Base-by-base conservation (phyloP, 2,113 vertebrate genomes). In the Trematomus loennbergii region DNA sequence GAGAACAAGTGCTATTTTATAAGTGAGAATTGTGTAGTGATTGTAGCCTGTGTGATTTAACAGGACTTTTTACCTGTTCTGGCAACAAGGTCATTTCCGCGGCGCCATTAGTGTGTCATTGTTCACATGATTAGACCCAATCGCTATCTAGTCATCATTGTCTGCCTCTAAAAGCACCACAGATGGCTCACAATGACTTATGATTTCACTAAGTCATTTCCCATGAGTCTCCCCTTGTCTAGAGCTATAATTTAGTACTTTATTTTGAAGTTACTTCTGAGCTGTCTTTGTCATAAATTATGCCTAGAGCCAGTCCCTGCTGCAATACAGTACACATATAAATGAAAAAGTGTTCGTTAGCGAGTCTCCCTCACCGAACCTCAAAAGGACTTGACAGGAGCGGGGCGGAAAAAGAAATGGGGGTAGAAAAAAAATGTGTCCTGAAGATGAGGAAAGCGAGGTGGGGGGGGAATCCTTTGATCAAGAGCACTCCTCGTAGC, bases 321-420 rank as follows among this genome's bases (percentile, higher is more conserved):
- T 50, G 74, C 33, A 55, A 61, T 54, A 57, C 72, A 71, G 75
- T 36, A 12, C 58, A 86, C 77, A 80, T 68, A 82, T 63, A 40
- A 70, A 72, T 63, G 40, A 63, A 70, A 72, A 46, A 66, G 75
- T 18, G 62, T 84, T 89, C 66, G 60, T 85, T 92, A 91, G 81
- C 36, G 54, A 86, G 70, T 83, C 63, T 49, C 66, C 72, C 40
- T 15, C 83, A 74, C 43, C 72, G 72, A 87, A 81, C 75, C 86
- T 89, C 89, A 88, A 90, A 92, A 88, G 76, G 83, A 85, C 86
- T 85, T 89, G 87, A 92, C 86, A 85, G 75, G 78, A 82, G 69
- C 81, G 22, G 69, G 61, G 12, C 3, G 16, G 18, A 75, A 57
- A 72, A 57, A 40, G 74, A 80, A 49, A 36, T 16, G 13, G 3